Evolutionary conservation across 2,113 vertebrate genomes (phyloP), one percentile per base, ranked within the genome.

Genomic region (Smithornis capensis): DNA sequence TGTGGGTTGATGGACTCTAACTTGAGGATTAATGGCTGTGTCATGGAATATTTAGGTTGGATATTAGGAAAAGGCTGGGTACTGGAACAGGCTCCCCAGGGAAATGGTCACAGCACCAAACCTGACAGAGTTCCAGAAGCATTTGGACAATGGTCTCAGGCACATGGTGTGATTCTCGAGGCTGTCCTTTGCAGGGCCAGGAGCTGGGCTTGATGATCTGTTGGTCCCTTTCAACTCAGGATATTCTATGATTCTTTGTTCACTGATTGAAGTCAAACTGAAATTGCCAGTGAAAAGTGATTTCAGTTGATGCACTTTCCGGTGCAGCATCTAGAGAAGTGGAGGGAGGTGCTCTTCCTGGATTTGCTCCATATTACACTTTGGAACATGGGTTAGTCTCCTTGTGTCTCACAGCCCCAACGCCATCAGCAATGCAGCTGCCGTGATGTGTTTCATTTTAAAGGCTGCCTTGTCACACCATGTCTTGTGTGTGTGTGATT

Each of bases 361-460:
- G 5, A 9, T 74, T 77, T 50, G 38, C 7, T 38, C 53, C 45
- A 5, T 10, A 6, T 11, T 37, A 10, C n/a, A 0, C 56, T 68
- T 53, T 44, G 49, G 69, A 55, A 21, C 3, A 33, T 0, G 4
- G 8, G 12, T 37, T 19, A 4, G 6, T 59, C 18, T 67, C 49
- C 70, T 19, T 25, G 49, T 65, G 29, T 35, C 21, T 68, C 9
- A 9, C 49, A 53, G 19, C 24, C 42, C 52, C 28, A 28, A 37
- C 37, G 13, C 16, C 33, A 12, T 1, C 45, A 47, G 76, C 6
- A 3, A 0, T 0, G 3, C 64, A 37, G 80, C 8, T 63, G 53
- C 85, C 3, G 6, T 2, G 29, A 19, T 0, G 6, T 1, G 68
- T 21, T 84, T 68, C 45, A 19, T 47, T 70, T 9, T 9, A 22